Conservation (phyloP, 2,797 vertebrate genomes). For the Meda fulgida region DNA sequence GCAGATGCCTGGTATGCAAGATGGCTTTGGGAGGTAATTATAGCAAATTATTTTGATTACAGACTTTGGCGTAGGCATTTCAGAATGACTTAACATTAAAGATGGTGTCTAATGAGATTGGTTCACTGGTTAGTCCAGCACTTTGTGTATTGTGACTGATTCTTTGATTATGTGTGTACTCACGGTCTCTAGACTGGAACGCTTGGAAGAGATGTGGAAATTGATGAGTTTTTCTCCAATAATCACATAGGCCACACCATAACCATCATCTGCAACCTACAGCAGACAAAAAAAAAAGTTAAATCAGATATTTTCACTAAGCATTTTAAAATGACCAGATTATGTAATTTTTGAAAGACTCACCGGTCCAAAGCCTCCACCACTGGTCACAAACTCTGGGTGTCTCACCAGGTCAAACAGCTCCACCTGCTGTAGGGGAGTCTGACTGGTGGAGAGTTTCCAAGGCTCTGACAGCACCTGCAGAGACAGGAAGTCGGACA, state of each 20-base stretch:
- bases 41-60: neutral
- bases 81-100: neutral
- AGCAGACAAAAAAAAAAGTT: neutral
- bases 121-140: neutral
- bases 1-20: neutral
- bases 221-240: conserved; percentile 89
- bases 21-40: neutral
- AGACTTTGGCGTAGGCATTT: neutral
- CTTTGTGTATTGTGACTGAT: too few relatives aligned
- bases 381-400: conserved; percentile 86
- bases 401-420: conserved; percentile 86
- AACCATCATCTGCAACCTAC: conserved; percentile 96
- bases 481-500: neutral
- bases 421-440: conserved; percentile 88
- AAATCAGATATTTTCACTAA: neutral
- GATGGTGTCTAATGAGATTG: neutral
- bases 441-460: conserved; percentile 97
- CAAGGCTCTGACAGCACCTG: conserved; percentile 96
- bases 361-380: conserved; percentile 97
- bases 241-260: conserved; percentile 95
- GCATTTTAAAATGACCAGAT: neutral
- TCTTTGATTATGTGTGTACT: conserved; percentile 58
- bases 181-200: conserved; percentile 91
- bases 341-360: conserved; percentile 64
- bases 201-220: conserved; percentile 96